phyloP scores from a whole-genome alignment of 2,113 vertebrate species.

The Anser brachyrhynchus region DNA sequence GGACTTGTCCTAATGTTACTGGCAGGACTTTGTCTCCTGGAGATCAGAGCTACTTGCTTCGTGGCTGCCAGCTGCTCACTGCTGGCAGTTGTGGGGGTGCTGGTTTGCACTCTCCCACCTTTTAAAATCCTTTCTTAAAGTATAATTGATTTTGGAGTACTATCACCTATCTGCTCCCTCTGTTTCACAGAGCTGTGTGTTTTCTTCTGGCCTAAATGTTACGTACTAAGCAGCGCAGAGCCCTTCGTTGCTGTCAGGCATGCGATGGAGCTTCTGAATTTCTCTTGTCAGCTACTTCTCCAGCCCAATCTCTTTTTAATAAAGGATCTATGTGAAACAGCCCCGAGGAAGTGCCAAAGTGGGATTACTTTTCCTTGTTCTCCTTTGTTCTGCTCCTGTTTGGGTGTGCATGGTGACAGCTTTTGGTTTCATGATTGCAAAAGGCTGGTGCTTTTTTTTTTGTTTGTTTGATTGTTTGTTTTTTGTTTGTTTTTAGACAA shows the following conservation, averaged over 20 bases:
- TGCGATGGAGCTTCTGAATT: neutral
- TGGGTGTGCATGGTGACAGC: neutral
- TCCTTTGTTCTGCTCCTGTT: neutral
- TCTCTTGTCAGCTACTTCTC: neutral
- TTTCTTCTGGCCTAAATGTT: neutral
- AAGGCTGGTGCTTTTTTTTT: neutral
- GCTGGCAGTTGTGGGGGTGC: neutral
- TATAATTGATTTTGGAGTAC: neutral
- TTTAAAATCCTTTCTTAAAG: neutral
- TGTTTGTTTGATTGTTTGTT: neutral
- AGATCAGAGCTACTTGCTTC: neutral
- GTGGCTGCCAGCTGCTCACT: neutral
- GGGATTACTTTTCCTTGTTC: neutral
- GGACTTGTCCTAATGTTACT: neutral
- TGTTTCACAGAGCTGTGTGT: neutral
- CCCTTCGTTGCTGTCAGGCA: neutral
- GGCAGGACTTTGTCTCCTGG: neutral
- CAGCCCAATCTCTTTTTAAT: neutral
- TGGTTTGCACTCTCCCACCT: neutral
- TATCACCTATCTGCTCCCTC: neutral
- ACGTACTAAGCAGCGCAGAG: neutral
- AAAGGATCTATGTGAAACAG: neutral
- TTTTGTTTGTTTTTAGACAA: neutral
- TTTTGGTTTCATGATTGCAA: neutral
- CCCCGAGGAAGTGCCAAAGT: neutral